A percentile compares a stretch with the other conserved stretches of the same genome.
These are phyloP conservation scores for Tortrix viridana DNA, from an alignment of 2,888 invertebrate genomes.

Conservation along the genomic window DNA sequence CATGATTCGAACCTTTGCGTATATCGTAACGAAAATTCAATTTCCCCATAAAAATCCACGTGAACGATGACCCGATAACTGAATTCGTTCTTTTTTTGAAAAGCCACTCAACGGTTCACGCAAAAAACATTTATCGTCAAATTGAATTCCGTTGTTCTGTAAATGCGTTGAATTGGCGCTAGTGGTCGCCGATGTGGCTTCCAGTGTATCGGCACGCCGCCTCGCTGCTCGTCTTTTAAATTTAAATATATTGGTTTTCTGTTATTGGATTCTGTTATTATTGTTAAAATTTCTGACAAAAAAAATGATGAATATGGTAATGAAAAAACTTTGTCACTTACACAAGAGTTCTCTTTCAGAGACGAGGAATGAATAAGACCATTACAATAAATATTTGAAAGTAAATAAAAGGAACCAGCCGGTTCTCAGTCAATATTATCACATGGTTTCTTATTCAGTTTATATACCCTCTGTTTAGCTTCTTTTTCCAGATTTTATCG, in stretches of 20 bases:
- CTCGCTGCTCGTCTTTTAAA: background rate
- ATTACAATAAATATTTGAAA: too few relatives aligned
- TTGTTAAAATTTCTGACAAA: too few relatives aligned
- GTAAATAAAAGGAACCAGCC: too few relatives aligned
- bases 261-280: background rate
- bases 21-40: constrained; percentile 37
- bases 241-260: background rate
- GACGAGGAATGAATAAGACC: too few relatives aligned
- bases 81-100: constrained; percentile 51
- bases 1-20: constrained; percentile 14
- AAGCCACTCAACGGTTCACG: constrained; percentile 41
- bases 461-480: too few relatives aligned
- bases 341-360: too few relatives aligned
- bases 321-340: too few relatives aligned
- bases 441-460: too few relatives aligned
- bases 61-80: constrained; percentile 39
- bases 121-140: constrained; percentile 55
- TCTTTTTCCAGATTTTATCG: too few relatives aligned
- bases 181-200: constrained; percentile 1
- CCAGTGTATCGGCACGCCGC: background rate
- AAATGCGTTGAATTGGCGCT: constrained; percentile 17
- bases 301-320: too few relatives aligned
- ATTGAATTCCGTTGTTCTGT: constrained; percentile 47
- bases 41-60: constrained; percentile 40
- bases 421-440: too few relatives aligned